Evolutionary conservation across 2,888 invertebrate species (phyloP), one percentile per base, ranked within the genome.

Genomic region (Drosophila austrosaltans): DNA sequence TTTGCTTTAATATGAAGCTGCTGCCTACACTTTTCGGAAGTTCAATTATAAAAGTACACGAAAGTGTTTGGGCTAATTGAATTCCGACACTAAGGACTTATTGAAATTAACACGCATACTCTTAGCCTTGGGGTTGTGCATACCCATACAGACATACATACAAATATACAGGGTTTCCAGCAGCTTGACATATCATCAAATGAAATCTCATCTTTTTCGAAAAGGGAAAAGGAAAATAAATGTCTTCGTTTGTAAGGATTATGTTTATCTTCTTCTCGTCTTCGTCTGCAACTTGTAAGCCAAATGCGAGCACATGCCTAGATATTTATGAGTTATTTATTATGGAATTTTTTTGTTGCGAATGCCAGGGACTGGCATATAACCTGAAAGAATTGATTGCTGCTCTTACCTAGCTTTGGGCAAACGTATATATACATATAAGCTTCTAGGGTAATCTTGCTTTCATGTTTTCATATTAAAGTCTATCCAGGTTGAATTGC

Each of bases 11-110:
- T 30, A 30, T 58, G 44, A 22, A 22, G 25, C 7, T 48, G 22
- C 22, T 48, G 20, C 58, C 32, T 28, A 39, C 53, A 53, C 57
- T 44, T 53, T 36, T 48, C 57, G 75, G 44, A 63, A 69, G 74
- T 77, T 67, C 75, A 82, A 87, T 82, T 87, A 87, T 44, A 77
- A 78, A 84, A 68, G 75, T 69, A 30, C 62, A 60, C 59, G 73
- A 54, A 76, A 77, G 73, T 81, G 84, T 87, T 75, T 79, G 63
- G 70, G 69, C 58, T 75, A 56, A 69, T 36, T 40, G 53, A 57
- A 54, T 66, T 10, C 63, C 16, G 53, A 12, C 56, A 42, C 30
- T 22, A 59, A 73, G 66, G 44, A 61, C 58, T 20, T 32, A 42
- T 53, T 54, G 42, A 42, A 58, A 53, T 22, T 44, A 56, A 42